These are phyloP conservation scores for Conistra vaccinii DNA, from an alignment of 2,888 invertebrate genomes.

Conservation along the genomic window DNA sequence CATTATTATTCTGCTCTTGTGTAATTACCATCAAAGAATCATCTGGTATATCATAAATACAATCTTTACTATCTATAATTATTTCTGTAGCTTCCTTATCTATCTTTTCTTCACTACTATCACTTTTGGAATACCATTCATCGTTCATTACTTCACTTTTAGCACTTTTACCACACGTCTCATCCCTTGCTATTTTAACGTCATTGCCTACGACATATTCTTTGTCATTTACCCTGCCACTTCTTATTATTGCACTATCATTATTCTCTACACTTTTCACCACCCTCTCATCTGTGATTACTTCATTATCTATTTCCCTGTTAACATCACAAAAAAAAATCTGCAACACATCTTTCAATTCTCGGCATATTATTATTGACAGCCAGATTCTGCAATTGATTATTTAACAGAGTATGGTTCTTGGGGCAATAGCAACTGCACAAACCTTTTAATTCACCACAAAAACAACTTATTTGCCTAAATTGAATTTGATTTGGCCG, in stretches of 20 bases:
- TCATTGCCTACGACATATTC: constrained; percentile 3
- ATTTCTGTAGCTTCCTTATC: constrained; percentile 3
- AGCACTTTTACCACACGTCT: constrained; percentile 3
- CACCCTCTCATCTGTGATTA: constrained; percentile 3
- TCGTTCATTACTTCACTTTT: constrained; percentile 3
- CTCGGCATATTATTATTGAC: constrained; percentile 3
- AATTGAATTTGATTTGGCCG: constrained; percentile 18
- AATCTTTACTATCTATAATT: constrained; percentile 2
- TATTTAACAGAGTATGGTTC: constrained; percentile 1
- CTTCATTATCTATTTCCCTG: constrained; percentile 3
- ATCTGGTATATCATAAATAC: constrained; percentile 3
- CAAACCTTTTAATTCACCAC: constrained; percentile 23
- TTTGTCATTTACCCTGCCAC: constrained; percentile 3
- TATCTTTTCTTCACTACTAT: constrained; percentile 2
- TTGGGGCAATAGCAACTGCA: constrained; percentile 10
- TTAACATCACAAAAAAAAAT: constrained; percentile 3
- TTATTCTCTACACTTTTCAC: constrained; percentile 8
- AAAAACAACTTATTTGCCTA: constrained; percentile 37
- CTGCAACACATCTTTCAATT: constrained; percentile 3
- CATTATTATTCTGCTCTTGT: constrained; percentile 2
- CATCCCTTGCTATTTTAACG: constrained; percentile 3
- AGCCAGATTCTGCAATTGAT: constrained; percentile 1
- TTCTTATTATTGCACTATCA: constrained; percentile 10
- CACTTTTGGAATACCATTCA: constrained; percentile 3
- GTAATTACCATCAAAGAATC: constrained; percentile 3